Evolutionary conservation across 2,797 vertebrate species (phyloP).

Genomic region (Falco novaeseelandiae): DNA sequence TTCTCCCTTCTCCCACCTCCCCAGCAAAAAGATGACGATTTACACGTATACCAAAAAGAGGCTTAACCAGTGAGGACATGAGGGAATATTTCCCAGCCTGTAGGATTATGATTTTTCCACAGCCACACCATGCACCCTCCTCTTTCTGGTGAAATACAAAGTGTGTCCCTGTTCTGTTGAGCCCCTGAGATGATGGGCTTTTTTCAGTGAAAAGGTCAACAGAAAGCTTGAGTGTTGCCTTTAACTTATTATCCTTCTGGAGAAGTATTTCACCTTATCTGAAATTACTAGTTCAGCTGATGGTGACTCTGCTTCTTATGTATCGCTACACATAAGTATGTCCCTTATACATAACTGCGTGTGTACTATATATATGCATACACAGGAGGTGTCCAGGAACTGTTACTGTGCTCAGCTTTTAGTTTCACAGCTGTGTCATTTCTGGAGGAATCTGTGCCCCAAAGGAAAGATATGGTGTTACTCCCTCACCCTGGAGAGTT

Average conservation of each 20-base stretch:
- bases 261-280: neutral
- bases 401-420: slow-evolving; percentile 12
- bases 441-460: slow-evolving; percentile 2
- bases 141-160: neutral
- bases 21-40: neutral
- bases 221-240: neutral
- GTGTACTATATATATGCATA: neutral
- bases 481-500: neutral
- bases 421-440: slow-evolving; percentile 15
- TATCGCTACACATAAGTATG: neutral
- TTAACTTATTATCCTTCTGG: neutral
- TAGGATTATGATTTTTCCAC: neutral
- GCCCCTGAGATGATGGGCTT: neutral
- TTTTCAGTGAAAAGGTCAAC: neutral
- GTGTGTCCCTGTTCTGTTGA: neutral
- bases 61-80: neutral
- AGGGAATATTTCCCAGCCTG: neutral
- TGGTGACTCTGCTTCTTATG: neutral
- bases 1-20: neutral
- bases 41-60: slow-evolving; percentile 8
- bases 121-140: neutral
- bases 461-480: neutral
- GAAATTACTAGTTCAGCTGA: slow-evolving; percentile 18
- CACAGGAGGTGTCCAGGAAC: slow-evolving; percentile 5
- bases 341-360: neutral